Conservation (phyloP, 2,888 invertebrate species). For the Parnassius orleans region DNA sequence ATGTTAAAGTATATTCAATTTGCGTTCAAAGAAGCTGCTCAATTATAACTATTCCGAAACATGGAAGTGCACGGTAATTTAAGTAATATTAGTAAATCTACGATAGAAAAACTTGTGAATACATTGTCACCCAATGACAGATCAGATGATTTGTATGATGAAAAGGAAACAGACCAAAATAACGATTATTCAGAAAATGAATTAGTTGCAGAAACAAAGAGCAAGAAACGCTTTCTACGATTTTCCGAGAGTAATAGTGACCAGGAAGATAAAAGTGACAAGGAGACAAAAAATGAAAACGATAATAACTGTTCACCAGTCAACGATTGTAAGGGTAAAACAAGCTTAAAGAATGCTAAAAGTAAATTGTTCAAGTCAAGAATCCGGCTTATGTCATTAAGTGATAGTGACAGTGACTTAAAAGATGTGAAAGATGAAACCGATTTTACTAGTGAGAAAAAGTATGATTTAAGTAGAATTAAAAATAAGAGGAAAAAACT, state of each 20-base stretch:
- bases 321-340: neutral
- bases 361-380: constrained; percentile 24
- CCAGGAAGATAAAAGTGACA: constrained; percentile 33
- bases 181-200: constrained; percentile 38
- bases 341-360: constrained; percentile 29
- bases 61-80: constrained; percentile 3
- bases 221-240: constrained; percentile 43
- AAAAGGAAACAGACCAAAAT: constrained; percentile 1
- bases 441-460: constrained; percentile 35
- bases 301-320: neutral
- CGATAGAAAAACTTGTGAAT: constrained; percentile 13
- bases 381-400: constrained; percentile 20
- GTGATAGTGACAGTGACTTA: constrained; percentile 27
- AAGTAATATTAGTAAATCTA: constrained; percentile 3
- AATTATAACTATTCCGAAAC: neutral
- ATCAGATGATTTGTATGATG: neutral
- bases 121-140: constrained; percentile 1
- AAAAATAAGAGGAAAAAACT: constrained; percentile 57
- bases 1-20: no score
- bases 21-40: no score
- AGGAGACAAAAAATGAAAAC: constrained; percentile 27
- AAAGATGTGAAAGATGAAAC: constrained; percentile 5
- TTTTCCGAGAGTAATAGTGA: constrained; percentile 59
- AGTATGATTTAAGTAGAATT: constrained; percentile 39
- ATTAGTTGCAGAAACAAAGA: constrained; percentile 31